Evolutionary conservation across 2,113 vertebrate species (phyloP).

Genomic region (Trinectes maculatus): DNA sequence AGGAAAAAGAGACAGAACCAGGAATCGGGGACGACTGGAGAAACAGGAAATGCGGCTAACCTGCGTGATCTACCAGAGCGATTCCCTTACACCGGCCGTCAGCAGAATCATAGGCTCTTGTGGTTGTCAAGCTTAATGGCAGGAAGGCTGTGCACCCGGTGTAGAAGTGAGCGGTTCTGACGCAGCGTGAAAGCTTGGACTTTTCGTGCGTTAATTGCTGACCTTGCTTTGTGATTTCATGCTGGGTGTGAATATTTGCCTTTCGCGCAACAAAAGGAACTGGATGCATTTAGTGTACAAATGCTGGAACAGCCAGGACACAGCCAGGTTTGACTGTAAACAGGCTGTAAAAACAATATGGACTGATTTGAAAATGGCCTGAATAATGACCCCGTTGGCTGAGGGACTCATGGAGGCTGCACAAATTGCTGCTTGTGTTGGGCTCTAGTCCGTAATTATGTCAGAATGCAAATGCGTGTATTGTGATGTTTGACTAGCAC

Average conservation of each 20-base stretch:
- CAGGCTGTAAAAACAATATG: slow-evolving; percentile 62
- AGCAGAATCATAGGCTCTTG: no score
- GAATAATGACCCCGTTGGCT: slow-evolving; percentile 64
- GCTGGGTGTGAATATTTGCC: slow-evolving; percentile 52
- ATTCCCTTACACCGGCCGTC: no score
- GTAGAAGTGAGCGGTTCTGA: slow-evolving; percentile 47
- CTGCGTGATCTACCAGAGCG: no score
- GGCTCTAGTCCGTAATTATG: slow-evolving; percentile 72
- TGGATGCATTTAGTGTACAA: slow-evolving; percentile 27
- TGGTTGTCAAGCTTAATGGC: no score
- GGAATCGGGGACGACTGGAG: no score
- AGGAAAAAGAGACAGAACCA: no score
- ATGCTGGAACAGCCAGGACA: slow-evolving; percentile 5
- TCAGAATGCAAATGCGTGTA: slow-evolving; percentile 73
- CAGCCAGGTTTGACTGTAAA: slow-evolving; percentile 23
- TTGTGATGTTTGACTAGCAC: slow-evolving; percentile 58
- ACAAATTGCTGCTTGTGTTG: slow-evolving; percentile 71
- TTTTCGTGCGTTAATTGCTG: slow-evolving; percentile 50
- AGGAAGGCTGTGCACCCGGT: no score
- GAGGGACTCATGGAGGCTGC: slow-evolving; percentile 60
- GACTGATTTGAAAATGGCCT: slow-evolving; percentile 68
- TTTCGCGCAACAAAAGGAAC: slow-evolving; percentile 37
- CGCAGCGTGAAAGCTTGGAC: slow-evolving; percentile 31
- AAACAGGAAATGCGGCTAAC: no score
- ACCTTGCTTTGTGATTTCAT: slow-evolving; percentile 49